These are phyloP conservation scores for Nomia melanderi DNA, from an alignment of 1,140 invertebrate genomes.

Conservation along the genomic window DNA sequence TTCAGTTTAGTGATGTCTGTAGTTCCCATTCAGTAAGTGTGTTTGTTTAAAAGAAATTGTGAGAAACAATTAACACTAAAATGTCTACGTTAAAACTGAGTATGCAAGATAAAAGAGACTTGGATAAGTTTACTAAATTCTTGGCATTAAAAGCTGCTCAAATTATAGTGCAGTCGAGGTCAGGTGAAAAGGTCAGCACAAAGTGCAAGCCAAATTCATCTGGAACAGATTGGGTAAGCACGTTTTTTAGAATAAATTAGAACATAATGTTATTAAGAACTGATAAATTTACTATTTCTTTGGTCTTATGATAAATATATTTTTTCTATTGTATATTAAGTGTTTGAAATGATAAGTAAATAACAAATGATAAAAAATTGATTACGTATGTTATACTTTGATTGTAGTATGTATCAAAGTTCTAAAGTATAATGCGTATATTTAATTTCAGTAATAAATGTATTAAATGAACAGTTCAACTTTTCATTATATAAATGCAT, in stretches of 20 bases:
- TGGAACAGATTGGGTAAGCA: constrained; percentile 88
- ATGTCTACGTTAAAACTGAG: constrained; percentile 82
- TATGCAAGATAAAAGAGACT: constrained; percentile 87
- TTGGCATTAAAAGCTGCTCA: constrained; percentile 93
- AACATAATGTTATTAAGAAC: background rate
- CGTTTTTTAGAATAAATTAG: background rate
- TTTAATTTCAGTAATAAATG: background rate
- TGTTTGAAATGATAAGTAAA: too few relatives aligned
- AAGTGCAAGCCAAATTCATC: constrained; percentile 87
- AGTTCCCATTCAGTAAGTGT: background rate
- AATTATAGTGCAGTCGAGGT: constrained; percentile 93
- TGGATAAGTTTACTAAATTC: constrained; percentile 94
- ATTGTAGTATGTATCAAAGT: background rate
- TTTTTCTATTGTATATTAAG: background rate
- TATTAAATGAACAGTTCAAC: background rate
- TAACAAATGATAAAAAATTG: background rate
- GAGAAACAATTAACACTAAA: constrained; percentile 9
- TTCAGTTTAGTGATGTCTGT: constrained; percentile 20
- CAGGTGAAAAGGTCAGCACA: constrained; percentile 91
- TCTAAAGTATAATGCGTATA: background rate
- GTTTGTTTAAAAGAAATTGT: background rate
- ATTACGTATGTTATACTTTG: background rate
- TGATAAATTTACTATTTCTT: background rate
- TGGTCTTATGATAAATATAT: background rate
- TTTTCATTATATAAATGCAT: too few relatives aligned